Conservation (phyloP, 2,888 invertebrate species). For the Macropis europaea region DNA sequence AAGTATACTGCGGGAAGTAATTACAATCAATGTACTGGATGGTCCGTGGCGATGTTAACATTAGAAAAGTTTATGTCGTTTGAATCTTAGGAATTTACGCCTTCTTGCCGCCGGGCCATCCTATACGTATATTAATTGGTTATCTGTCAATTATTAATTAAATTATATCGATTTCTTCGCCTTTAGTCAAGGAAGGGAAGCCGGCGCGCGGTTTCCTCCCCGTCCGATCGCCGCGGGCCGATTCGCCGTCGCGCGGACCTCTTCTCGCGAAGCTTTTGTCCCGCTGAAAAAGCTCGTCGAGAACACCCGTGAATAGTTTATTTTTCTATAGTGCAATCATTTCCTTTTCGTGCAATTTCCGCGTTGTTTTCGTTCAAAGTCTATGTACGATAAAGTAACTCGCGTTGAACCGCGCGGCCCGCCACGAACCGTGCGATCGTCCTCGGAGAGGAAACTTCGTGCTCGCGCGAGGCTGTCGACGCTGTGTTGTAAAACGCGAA, state of each 20-base stretch:
- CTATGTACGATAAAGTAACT: no score
- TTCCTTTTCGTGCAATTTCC: conserved; percentile 42
- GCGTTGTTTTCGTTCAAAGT: conserved; percentile 43
- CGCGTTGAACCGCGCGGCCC: conserved; percentile 9
- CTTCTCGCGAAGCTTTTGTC: background rate
- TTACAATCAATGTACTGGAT: conserved; percentile 77
- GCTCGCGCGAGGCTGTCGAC: conserved; percentile 19
- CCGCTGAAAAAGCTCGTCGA: background rate
- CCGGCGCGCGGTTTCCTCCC: conserved; percentile 26
- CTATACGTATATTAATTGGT: conserved; percentile 76
- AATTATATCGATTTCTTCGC: conserved; percentile 71
- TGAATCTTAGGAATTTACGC: conserved; percentile 73
- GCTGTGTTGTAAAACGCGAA: conserved; percentile 49
- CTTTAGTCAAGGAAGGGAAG: conserved; percentile 60
- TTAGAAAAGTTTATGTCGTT: conserved; percentile 76
- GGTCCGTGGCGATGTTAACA: conserved; percentile 76
- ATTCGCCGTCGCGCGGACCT: background rate
- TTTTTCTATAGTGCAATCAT: conserved; percentile 50
- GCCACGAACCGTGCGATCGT: conserved; percentile 4
- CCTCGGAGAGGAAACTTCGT: conserved; percentile 27
- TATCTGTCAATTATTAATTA: conserved; percentile 78
- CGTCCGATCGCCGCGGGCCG: conserved; percentile 3
- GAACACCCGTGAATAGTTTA: conserved; percentile 34
- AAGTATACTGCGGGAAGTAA: conserved; percentile 72
- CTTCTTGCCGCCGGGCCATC: conserved; percentile 74